phyloP scores from a whole-genome alignment of 2,888 invertebrate species.

The Synanthedon myopaeformis region DNA sequence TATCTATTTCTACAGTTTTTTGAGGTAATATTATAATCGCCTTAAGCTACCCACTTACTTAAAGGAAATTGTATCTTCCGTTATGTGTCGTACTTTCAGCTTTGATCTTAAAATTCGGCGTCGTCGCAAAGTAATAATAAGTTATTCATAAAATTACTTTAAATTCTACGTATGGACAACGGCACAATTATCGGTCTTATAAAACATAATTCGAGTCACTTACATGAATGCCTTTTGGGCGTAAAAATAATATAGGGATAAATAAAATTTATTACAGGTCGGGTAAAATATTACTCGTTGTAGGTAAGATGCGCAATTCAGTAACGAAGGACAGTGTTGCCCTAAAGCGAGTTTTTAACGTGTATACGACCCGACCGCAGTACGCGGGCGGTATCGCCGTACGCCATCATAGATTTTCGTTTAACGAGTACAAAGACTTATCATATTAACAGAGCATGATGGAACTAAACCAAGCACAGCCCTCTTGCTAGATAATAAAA shows the following conservation, averaged over 20 bases:
- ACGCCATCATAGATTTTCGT: too few relatives aligned
- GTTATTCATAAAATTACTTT: not conserved
- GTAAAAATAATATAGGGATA: conserved; percentile 30
- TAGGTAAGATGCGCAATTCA: conserved; percentile 33
- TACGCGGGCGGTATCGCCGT: too few relatives aligned
- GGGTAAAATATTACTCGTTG: conserved; percentile 46
- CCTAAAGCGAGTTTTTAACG: conserved; percentile 38
- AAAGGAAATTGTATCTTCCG: not conserved
- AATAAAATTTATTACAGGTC: conserved; percentile 39
- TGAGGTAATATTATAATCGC: not conserved
- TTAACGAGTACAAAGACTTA: too few relatives aligned
- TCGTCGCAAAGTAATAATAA: not conserved
- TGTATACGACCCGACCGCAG: too few relatives aligned
- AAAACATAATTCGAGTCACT: conserved; percentile 20
- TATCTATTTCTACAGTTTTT: too few relatives aligned
- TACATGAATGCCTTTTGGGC: conserved; percentile 29
- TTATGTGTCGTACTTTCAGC: not conserved
- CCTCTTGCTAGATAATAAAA: too few relatives aligned
- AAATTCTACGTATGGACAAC: conserved; percentile 1
- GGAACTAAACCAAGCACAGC: too few relatives aligned
- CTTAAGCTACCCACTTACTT: not conserved
- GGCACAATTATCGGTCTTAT: conserved; percentile 19
- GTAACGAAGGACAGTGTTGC: conserved; percentile 43
- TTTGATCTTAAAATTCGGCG: not conserved
- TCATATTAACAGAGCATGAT: too few relatives aligned